Evolutionary conservation across 2,888 invertebrate species (phyloP).

Genomic region (Phortica okadai): DNA sequence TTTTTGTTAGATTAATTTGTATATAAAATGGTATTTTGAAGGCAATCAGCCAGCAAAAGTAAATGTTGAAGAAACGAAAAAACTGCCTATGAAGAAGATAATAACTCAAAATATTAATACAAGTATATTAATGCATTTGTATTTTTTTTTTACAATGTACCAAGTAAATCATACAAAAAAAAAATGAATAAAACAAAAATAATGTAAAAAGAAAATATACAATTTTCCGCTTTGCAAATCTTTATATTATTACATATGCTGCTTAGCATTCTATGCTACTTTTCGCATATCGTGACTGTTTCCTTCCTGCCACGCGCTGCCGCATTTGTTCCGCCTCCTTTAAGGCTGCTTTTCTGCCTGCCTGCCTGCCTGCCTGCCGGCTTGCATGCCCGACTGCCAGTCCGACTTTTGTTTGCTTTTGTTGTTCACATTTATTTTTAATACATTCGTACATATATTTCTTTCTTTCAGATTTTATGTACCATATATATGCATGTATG

Average conservation of each 20-base stretch:
- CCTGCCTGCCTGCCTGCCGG: conserved; percentile 17
- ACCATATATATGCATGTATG: conserved; percentile 44
- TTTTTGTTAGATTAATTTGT: not conserved
- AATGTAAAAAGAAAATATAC: conserved; percentile 40
- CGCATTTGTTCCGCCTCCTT: conserved; percentile 38
- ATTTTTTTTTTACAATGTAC: conserved; percentile 14
- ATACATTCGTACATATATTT: not conserved
- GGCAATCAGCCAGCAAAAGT: too few relatives aligned
- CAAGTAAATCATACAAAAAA: conserved; percentile 17
- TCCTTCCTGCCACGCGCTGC: conserved; percentile 36
- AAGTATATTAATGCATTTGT: too few relatives aligned
- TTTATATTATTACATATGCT: conserved; percentile 61
- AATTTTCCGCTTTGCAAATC: conserved; percentile 64
- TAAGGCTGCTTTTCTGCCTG: conserved; percentile 16
- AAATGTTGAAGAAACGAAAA: too few relatives aligned
- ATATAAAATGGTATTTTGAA: too few relatives aligned
- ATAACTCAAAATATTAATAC: too few relatives aligned
- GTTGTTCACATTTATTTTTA: conserved; percentile 16
- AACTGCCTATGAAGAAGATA: too few relatives aligned
- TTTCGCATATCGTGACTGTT: conserved; percentile 37
- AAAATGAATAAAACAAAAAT: conserved; percentile 40
- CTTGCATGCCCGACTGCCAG: not conserved
- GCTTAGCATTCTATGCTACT: conserved; percentile 40
- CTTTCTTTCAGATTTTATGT: conserved; percentile 28
- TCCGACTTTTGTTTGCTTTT: conserved; percentile 34